Base-by-base conservation (phyloP, 2,113 vertebrate species). In the Hirundichthys speculiger region DNA sequence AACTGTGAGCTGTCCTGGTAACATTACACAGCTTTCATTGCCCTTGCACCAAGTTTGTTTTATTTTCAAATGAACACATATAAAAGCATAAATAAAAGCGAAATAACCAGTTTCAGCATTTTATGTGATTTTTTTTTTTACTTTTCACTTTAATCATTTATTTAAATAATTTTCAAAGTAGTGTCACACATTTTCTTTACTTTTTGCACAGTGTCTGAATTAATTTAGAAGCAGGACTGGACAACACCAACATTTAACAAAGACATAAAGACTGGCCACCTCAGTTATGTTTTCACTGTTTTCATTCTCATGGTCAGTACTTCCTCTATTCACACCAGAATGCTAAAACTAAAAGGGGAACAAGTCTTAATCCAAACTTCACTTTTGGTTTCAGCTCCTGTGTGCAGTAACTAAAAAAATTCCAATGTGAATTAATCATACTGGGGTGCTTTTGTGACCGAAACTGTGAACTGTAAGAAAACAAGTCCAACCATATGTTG, bases 261-360 rank as follows among this genome's bases (percentile, higher is more conserved):
- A 15, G 25, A 59, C 47, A 47, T 14, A n/a, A 51, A 56, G 19
- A 16, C 24, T 4, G 16, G 9, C 52, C 67, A 56, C 79, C 67
- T 72, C 43, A 38, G 47, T 45, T 47, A 51, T 75, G 58, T 79
- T 83, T 76, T 73, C 41, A 46, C 50, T 64, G 72, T 81, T 84
- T 88, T 86, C 77, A 80, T 66, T 80, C 79, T 85, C 77, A 75
- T 73, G 73, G 67, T 75, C 60, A 75, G 15, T 34, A 86, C 81
- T 90, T 90, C 88, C 86, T 83, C 85, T 71, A 71, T 60, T 77
- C 5, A 51, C 78, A 68, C 77, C 77, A 75, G 55, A 54, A 73
- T 74, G 65, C 63, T 77, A 68, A 30, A 45, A 72, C 10, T 62
- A 83, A 87, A 90, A 87, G 83, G 70, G 88, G 88, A 90, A 90